phyloP scores from a whole-genome alignment of 2,113 vertebrate species.

The Amblyopsis rosae region DNA sequence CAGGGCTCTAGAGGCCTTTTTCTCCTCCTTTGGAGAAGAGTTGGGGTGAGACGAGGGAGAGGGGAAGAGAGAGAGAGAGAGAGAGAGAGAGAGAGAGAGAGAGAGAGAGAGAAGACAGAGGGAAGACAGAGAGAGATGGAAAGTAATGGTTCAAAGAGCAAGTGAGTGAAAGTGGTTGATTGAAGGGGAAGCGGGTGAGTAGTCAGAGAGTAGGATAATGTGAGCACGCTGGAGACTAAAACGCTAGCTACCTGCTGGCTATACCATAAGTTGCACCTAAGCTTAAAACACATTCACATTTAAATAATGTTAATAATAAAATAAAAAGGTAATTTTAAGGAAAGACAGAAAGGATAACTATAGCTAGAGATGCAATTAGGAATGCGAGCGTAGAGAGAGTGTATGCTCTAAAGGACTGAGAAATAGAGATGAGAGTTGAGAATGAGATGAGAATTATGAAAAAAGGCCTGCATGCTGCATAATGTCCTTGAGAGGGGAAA shows the following conservation, averaged over 20 bases:
- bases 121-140: background rate
- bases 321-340: background rate
- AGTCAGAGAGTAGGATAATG: background rate
- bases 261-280: background rate
- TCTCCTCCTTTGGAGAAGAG: slow-evolving; percentile 1
- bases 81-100: background rate
- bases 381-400: background rate
- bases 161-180: background rate
- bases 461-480: background rate
- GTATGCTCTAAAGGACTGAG: too few species aligned
- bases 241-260: background rate
- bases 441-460: too few species aligned
- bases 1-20: background rate
- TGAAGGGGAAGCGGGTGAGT: background rate
- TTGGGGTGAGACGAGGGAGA: too few species aligned
- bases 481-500: background rate
- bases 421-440: background rate
- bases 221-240: background rate
- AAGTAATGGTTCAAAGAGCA: background rate
- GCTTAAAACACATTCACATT: background rate
- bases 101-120: background rate
- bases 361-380: background rate
- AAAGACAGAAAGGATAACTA: background rate
- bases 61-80: background rate
- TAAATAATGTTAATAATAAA: background rate